Percentiles rank a stretch among this genome's conserved stretches.
Evolutionary conservation across 2,113 vertebrate species (phyloP).

Genomic region (Falcunculus frontatus): DNA sequence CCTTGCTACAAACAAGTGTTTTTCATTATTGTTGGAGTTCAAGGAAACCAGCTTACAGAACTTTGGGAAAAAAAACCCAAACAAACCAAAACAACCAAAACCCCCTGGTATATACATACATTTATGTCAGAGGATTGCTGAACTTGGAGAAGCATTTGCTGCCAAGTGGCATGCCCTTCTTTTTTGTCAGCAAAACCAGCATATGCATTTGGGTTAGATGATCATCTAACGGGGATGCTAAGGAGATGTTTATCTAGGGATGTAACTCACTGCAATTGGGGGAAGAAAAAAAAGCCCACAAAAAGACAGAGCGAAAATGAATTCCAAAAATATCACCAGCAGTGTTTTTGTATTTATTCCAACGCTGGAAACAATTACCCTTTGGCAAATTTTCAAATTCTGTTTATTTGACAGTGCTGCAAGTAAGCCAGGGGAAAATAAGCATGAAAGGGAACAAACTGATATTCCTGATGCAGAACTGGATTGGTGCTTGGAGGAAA

Average conservation of each 20-base stretch:
- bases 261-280: neutral
- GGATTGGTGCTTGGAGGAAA: neutral
- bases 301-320: neutral
- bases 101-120: neutral
- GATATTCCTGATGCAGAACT: neutral
- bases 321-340: neutral
- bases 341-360: neutral
- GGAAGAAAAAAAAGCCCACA: neutral
- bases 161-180: neutral
- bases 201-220: neutral
- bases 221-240: neutral
- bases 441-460: neutral
- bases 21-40: slow-evolving; percentile 27
- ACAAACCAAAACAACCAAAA: neutral
- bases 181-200: neutral
- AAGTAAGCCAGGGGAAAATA: neutral
- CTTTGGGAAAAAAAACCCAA: neutral
- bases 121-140: neutral
- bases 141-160: neutral
- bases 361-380: neutral
- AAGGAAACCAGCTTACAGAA: slow-evolving; percentile 37
- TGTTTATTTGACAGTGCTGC: neutral
- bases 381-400: neutral
- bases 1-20: slow-evolving; percentile 25
- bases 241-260: neutral